Percentiles rank a stretch among this genome's conserved stretches.
These are phyloP conservation scores for Liasis olivaceus DNA, from an alignment of 2,797 vertebrate genomes.

Conservation along the genomic window DNA sequence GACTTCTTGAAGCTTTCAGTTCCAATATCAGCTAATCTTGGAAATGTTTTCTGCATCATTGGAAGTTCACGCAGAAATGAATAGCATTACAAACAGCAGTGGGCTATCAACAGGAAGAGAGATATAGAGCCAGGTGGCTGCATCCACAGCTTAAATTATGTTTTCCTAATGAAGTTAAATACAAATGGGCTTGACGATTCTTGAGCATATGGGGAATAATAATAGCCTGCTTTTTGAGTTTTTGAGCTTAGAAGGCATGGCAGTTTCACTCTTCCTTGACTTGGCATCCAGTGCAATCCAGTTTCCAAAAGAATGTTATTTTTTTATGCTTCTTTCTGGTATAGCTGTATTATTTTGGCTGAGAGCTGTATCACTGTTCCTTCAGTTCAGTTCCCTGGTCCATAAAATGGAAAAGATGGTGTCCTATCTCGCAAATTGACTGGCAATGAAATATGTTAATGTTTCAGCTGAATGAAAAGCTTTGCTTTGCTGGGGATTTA, in stretches of 20 bases:
- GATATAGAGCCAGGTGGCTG: neutral
- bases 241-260: neutral
- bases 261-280: too few species aligned
- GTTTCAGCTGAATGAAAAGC: neutral
- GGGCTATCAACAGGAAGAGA: neutral
- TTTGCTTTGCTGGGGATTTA: neutral
- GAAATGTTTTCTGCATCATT: conserved; percentile 60
- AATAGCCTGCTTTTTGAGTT: neutral
- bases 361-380: neutral
- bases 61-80: conserved; percentile 59
- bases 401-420: neutral
- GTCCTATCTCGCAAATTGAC: neutral
- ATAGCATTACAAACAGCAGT: conserved; percentile 41
- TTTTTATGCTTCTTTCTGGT: neutral
- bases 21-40: conserved; percentile 69
- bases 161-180: neutral
- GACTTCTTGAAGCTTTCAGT: conserved; percentile 66
- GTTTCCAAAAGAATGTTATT: neutral
- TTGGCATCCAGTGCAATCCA: neutral
- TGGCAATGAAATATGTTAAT: neutral
- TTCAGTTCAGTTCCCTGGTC: neutral
- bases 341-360: neutral
- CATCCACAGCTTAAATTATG: neutral
- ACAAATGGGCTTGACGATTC: neutral
- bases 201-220: neutral